Evolutionary conservation across 2,888 invertebrate genomes (phyloP).

Genomic region (Mycalesis mineus): DNA sequence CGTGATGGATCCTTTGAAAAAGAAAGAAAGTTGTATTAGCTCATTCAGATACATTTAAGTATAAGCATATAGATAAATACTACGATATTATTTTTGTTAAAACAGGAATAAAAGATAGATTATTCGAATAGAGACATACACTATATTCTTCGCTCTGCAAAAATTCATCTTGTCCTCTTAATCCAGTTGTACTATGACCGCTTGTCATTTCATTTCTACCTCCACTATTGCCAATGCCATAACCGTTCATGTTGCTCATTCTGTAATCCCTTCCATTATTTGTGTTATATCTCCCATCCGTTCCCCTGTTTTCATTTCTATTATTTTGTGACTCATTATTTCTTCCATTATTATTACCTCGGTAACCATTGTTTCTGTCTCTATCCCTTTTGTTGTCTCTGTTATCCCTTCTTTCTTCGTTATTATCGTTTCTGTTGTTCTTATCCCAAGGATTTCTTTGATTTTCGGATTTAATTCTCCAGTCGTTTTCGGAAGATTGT

Average conservation of each 20-base stretch:
- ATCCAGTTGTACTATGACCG: conserved; percentile 34
- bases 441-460: conserved; percentile 39
- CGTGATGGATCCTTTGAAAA: conserved; percentile 10
- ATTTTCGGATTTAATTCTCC: conserved; percentile 45
- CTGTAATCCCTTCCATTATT: conserved; percentile 29
- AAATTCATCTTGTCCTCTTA: conserved; percentile 42
- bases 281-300: conserved; percentile 17
- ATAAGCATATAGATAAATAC: no score
- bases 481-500: conserved; percentile 43
- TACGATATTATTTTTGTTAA: no score
- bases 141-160: conserved; percentile 46
- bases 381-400: conserved; percentile 32
- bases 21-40: no score
- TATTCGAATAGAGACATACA: conserved; percentile 41
- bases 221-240: conserved; percentile 25
- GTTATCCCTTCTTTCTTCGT: conserved; percentile 33
- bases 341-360: conserved; percentile 25
- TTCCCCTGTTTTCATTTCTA: conserved; percentile 25
- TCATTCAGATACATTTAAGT: no score
- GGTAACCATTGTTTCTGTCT: conserved; percentile 32
- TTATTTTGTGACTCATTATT: conserved; percentile 16
- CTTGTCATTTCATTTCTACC: conserved; percentile 27
- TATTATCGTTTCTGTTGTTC: conserved; percentile 34
- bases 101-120: not conserved
- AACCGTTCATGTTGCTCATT: conserved; percentile 25